Conservation (phyloP, 2,797 vertebrate genomes). For the Pangasius larnaudii region DNA sequence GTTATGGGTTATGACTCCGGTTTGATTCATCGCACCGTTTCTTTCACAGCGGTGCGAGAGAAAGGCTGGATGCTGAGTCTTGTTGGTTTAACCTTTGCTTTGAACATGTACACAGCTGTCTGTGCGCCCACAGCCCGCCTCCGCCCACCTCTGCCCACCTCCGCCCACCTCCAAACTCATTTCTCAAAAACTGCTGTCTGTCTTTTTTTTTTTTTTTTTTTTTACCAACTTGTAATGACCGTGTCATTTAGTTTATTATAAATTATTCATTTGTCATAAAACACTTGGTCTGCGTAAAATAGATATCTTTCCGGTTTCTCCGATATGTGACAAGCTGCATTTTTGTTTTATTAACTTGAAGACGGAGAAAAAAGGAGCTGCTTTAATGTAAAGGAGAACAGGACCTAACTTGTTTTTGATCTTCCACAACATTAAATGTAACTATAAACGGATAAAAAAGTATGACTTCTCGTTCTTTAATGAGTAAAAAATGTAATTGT, state of each 20-base stretch:
- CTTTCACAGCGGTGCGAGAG: slow-evolving; percentile 53
- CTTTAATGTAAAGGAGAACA: not conserved
- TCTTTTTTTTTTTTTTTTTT: not conserved
- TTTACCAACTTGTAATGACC: not conserved
- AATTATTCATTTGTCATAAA: not conserved
- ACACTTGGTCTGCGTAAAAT: not conserved
- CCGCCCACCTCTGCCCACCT: not conserved
- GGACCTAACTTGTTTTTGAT: not conserved
- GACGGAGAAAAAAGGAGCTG: not conserved
- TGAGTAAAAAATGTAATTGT: not conserved
- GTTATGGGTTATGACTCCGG: slow-evolving; percentile 63
- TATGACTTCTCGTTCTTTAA: not conserved
- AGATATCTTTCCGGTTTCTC: not conserved
- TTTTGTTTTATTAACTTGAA: not conserved
- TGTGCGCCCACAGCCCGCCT: slow-evolving; percentile 6
- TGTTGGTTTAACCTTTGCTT: slow-evolving; percentile 55
- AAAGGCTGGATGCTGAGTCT: slow-evolving; percentile 26
- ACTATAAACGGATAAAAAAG: not conserved
- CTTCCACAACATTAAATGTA: not conserved
- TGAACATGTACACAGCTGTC: slow-evolving; percentile 45
- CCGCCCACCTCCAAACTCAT: not conserved
- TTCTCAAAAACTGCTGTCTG: not conserved
- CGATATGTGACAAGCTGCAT: not conserved
- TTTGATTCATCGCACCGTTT: slow-evolving; percentile 60
- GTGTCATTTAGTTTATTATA: not conserved